Evolutionary conservation across 2,888 invertebrate species (phyloP), one percentile per base, ranked within the genome.

Genomic region (Liodrosophila aerea): DNA sequence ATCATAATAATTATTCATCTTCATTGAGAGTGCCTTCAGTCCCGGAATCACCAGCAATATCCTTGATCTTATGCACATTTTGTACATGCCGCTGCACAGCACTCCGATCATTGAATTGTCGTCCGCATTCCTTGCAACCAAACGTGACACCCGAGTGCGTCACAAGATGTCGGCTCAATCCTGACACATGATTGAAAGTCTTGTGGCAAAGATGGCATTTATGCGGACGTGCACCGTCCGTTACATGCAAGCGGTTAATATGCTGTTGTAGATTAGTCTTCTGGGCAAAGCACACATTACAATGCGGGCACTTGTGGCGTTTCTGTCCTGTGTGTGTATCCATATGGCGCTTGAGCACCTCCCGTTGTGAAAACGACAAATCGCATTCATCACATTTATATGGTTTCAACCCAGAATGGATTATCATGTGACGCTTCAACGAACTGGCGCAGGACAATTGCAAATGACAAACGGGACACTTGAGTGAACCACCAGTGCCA

Each of bases 281-380:
- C 88, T 95, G 95, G 0, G 94, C 94, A 89, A 94, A 95, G 62
- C 93, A 92, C 85, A 93, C 93, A 0, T 92, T 90, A 80, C 95
- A 95, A 64, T 90, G 89, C 0, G 91, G 88, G 85, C 95, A 95
- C 68, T 91, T 91, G 90, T 93, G 93, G 7, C 95, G 95, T 59
- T 93, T 94, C 46, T 92, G 91, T 4, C 90, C 92, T 0, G 92
- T 91, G 65, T 92, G 92, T 0, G 91, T 92, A 87, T 93, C 92
- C 80, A 92, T 88, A 87, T 94, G 94, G 0, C 94, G 87, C 64
- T 91, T 92, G 43, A 93, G 90, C 71, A 95, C 94, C 87, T 93
- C 94, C 53, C 93, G 93, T 89, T 95, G 95, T 4, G 93, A 92
- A 88, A 95, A 95, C 44, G 92, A 92, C 63, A 92, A 92, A 36